A percentile compares a stretch with the other conserved stretches of the same genome.
phyloP scores from a whole-genome alignment of 2,888 invertebrate species.

The Coelinius sp. region DNA sequence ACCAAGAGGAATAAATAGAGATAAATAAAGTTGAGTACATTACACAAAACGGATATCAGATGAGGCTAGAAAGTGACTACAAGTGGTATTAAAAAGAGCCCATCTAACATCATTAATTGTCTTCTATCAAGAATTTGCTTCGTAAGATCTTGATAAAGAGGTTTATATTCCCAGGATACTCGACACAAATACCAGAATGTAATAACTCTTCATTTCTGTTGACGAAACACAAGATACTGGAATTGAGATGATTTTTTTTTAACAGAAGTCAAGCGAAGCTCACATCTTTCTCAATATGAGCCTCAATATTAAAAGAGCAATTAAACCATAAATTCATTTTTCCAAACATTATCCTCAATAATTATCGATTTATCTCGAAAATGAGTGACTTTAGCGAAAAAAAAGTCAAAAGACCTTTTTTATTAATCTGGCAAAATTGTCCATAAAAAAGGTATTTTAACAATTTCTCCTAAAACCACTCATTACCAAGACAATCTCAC shows the following conservation, averaged over 20 bases:
- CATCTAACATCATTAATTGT: background rate
- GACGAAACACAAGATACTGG: background rate
- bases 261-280: constrained; percentile 20
- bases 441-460: background rate
- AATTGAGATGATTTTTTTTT: background rate
- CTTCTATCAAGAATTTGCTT: background rate
- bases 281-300: constrained; percentile 29
- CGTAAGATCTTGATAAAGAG: background rate
- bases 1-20: background rate
- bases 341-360: background rate
- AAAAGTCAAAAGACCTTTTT: no score
- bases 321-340: background rate
- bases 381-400: no score
- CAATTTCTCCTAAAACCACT: background rate
- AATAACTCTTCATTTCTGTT: background rate
- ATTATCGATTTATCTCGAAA: background rate
- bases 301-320: constrained; percentile 10
- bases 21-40: background rate
- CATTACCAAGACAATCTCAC: background rate
- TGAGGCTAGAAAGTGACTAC: constrained; percentile 3
- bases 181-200: background rate
- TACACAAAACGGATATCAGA: background rate
- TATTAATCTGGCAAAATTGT: no score
- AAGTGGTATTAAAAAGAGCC: constrained; percentile 17
- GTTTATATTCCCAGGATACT: constrained; percentile 7